phyloP scores from a whole-genome alignment of 2,797 vertebrate genomes.

The Iguana delicatissima region DNA sequence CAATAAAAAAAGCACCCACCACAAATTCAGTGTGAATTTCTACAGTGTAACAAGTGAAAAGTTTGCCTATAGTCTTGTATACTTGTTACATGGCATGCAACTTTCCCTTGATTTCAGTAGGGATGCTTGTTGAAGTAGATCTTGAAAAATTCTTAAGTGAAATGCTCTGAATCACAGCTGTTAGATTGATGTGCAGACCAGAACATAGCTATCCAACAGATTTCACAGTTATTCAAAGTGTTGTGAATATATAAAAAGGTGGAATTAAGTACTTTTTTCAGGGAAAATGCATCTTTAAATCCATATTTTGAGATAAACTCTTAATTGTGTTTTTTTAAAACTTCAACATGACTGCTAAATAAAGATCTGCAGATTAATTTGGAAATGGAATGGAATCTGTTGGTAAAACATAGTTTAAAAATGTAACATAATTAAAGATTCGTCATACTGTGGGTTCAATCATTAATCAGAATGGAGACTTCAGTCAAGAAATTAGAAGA shows the following conservation, averaged over 20 bases:
- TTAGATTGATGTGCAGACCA: not conserved
- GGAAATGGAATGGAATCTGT: not conserved
- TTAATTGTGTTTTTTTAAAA: not conserved
- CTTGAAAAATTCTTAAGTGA: not conserved
- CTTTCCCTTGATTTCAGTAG: not conserved
- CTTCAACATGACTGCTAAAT: not conserved
- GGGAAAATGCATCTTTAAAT: not conserved
- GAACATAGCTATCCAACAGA: not conserved
- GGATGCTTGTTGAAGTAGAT: not conserved
- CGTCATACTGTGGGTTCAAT: too few species aligned
- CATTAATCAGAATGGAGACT: too few species aligned
- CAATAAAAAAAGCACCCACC: not conserved
- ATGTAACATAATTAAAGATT: too few species aligned
- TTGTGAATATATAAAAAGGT: not conserved
- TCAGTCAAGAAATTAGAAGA: too few species aligned
- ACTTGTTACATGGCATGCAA: not conserved
- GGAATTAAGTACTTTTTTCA: not conserved
- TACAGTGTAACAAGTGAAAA: constrained; percentile 42
- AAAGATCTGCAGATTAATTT: not conserved
- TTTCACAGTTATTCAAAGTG: not conserved
- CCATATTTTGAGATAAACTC: not conserved
- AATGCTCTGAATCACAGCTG: not conserved
- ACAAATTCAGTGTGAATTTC: constrained; percentile 18
- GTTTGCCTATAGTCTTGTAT: not conserved
- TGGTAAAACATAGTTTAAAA: not conserved